Conservation (phyloP, 2,113 vertebrate species). For the Silurus glanis region DNA sequence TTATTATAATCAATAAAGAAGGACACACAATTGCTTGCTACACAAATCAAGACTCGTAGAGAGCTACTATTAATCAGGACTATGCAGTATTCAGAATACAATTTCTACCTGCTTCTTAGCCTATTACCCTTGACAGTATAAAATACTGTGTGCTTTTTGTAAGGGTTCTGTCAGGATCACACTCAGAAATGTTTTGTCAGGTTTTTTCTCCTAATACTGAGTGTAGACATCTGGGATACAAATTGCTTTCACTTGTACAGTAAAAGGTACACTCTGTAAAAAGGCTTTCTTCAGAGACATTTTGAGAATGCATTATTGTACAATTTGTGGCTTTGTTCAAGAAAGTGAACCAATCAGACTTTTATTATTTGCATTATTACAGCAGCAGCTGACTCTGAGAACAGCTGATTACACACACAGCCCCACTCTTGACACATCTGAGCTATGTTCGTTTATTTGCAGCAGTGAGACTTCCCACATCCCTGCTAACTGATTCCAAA, state of each 20-base stretch:
- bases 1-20: neutral
- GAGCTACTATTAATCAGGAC: neutral
- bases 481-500: constrained; percentile 25
- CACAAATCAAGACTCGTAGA: neutral
- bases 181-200: neutral
- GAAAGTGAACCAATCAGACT: constrained; percentile 14
- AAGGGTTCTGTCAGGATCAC: neutral
- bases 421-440: neutral
- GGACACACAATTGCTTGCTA: neutral
- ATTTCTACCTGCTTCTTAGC: neutral
- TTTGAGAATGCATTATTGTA: neutral
- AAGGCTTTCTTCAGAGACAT: neutral
- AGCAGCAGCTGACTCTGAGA: constrained; percentile 22
- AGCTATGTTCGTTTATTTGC: constrained; percentile 12
- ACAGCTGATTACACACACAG: constrained; percentile 5
- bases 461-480: constrained; percentile 31
- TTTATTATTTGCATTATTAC: constrained; percentile 11
- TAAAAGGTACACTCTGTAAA: neutral
- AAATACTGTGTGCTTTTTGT: constrained; percentile 14
- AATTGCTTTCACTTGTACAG: neutral
- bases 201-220: neutral
- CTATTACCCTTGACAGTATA: neutral
- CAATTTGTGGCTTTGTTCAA: neutral
- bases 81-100: neutral
- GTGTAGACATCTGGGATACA: constrained; percentile 1